Percentiles rank a stretch among this genome's conserved stretches.
These are phyloP conservation scores for Hybos culiciformis DNA, from an alignment of 2,888 invertebrate genomes.

Conservation along the genomic window DNA sequence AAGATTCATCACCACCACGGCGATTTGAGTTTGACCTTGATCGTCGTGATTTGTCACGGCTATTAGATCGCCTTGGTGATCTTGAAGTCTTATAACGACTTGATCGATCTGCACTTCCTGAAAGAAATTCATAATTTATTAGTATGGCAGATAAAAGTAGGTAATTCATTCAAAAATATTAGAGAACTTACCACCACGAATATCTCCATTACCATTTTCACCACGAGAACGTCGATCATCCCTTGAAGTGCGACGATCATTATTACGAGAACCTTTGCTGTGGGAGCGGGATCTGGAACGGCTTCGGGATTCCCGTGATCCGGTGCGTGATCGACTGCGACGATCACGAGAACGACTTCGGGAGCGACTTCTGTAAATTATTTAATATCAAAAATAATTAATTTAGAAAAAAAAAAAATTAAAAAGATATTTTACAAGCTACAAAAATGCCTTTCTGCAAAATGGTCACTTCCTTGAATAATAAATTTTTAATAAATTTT, in stretches of 20 bases:
- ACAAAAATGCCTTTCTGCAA: no score
- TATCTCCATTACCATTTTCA: conserved; percentile 10
- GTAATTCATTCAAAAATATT: not conserved
- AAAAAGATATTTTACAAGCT: no score
- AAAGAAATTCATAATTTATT: no score
- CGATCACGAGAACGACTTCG: conserved; percentile 48
- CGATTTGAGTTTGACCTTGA: not conserved
- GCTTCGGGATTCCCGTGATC: conserved; percentile 35
- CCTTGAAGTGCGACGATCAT: conserved; percentile 3
- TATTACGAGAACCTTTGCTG: conserved; percentile 27
- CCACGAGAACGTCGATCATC: conserved; percentile 5
- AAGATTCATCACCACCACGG: no score
- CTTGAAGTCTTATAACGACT: conserved; percentile 10
- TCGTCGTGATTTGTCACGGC: not conserved
- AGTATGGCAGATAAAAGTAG: no score
- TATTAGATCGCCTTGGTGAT: conserved; percentile 7
- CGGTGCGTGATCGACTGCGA: conserved; percentile 32
- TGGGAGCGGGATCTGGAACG: conserved; percentile 27
- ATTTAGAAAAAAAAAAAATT: no score
- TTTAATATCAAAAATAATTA: no score
- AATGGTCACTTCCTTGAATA: no score
- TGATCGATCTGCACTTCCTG: conserved; percentile 9
- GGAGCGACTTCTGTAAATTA: conserved; percentile 27
- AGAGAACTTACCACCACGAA: no score
- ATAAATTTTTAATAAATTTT: no score